Evolutionary conservation across 2,888 invertebrate species (phyloP).

Genomic region (Linnaemya tessellans): DNA sequence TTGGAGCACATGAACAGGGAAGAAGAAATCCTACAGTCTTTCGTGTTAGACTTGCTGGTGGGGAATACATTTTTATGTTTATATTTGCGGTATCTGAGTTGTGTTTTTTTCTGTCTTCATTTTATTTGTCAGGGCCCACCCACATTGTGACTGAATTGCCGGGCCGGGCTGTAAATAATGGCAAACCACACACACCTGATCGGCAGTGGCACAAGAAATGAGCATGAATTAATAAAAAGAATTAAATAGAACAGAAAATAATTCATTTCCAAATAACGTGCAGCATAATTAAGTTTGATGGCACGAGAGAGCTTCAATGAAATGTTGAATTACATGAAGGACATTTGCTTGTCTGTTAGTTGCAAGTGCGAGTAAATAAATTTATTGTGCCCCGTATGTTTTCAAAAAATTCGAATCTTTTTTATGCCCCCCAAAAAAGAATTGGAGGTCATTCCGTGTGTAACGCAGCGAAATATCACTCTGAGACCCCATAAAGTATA

Average conservation of each 20-base stretch:
- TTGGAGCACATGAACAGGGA: constrained; percentile 14
- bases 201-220: neutral
- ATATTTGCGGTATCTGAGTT: constrained; percentile 33
- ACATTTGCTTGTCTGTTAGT: constrained; percentile 29
- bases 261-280: constrained; percentile 47
- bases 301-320: constrained; percentile 25
- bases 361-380: neutral
- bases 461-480: too few species aligned
- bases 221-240: constrained; percentile 10
- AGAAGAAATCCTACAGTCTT: neutral
- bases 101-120: neutral
- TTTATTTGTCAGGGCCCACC: constrained; percentile 51
- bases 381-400: too few species aligned
- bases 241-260: constrained; percentile 30
- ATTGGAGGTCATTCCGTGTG: too few species aligned
- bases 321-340: constrained; percentile 38
- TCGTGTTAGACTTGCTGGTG: constrained; percentile 43
- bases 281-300: constrained; percentile 66
- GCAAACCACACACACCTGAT: constrained; percentile 70
- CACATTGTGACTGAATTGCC: constrained; percentile 50
- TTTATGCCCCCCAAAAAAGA: too few species aligned
- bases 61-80: constrained; percentile 42
- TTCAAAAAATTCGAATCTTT: too few species aligned
- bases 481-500: too few species aligned
- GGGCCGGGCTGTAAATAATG: constrained; percentile 58